phyloP scores from a whole-genome alignment of 2,113 vertebrate genomes.

The Microtus montanus region DNA sequence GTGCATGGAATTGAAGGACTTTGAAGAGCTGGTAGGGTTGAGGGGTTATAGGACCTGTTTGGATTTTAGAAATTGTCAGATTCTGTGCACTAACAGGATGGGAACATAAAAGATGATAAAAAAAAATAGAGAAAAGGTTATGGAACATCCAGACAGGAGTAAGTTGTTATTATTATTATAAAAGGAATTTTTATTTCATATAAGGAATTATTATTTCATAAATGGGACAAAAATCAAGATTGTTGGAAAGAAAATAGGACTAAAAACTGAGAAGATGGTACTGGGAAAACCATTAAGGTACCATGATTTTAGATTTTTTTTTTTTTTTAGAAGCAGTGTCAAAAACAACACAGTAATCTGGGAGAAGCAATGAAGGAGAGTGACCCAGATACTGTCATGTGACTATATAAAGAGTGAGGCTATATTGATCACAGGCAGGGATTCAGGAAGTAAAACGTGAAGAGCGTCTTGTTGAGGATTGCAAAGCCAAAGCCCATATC shows the following conservation, averaged over 20 bases:
- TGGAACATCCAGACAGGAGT: too few relatives aligned
- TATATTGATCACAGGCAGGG: too few relatives aligned
- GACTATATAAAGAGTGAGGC: neutral
- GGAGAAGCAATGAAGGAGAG: neutral
- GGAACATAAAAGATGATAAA: neutral
- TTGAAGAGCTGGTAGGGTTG: neutral
- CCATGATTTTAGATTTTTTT: neutral
- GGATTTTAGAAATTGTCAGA: neutral
- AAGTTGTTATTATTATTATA: too few relatives aligned
- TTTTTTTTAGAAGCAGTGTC: neutral
- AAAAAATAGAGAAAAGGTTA: neutral
- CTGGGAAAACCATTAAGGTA: neutral
- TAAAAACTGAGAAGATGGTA: neutral
- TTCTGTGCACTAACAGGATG: neutral
- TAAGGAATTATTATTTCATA: neutral
- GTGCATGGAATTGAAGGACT: neutral
- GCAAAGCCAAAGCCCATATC: accelerated
- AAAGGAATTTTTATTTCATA: neutral
- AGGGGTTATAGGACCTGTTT: too few relatives aligned
- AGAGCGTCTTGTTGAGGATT: accelerated
- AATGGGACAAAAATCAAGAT: neutral
- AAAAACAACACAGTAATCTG: neutral
- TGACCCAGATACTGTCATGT: neutral
- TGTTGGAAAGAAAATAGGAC: neutral
- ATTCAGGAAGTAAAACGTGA: neutral